Conservation (phyloP, 2,888 invertebrate genomes). For the Diloba caeruleocephala region DNA sequence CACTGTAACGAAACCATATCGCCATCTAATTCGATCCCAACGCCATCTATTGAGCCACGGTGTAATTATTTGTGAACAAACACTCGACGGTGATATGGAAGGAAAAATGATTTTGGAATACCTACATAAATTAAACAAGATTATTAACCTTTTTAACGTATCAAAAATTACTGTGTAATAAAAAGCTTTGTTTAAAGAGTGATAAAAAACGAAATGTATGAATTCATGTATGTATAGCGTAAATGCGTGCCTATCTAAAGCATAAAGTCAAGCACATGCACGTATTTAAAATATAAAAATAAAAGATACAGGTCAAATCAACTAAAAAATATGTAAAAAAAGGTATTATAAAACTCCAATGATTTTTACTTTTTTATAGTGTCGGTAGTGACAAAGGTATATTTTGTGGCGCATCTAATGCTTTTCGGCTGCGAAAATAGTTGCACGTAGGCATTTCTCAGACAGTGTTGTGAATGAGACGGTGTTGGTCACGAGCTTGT, state of each 20-base stretch:
- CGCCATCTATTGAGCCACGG: constrained; percentile 70
- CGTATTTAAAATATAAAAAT: too few relatives aligned
- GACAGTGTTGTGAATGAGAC: constrained; percentile 74
- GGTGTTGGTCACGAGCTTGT: constrained; percentile 72
- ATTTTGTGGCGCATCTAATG: constrained; percentile 50
- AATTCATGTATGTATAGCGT: too few relatives aligned
- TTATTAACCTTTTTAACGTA: too few relatives aligned
- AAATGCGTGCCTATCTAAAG: too few relatives aligned
- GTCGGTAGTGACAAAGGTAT: constrained; percentile 45
- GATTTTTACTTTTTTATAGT: constrained; percentile 45
- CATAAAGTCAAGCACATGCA: too few relatives aligned
- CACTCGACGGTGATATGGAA: neutral
- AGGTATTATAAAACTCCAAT: neutral
- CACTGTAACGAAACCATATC: constrained; percentile 59
- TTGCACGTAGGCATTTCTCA: constrained; percentile 81
- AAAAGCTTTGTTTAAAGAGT: too few relatives aligned
- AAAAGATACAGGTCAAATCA: too few relatives aligned
- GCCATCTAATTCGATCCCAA: constrained; percentile 59
- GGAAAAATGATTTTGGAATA: neutral
- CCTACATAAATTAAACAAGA: neutral
- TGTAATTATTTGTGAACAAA: constrained; percentile 18
- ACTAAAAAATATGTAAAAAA: constrained; percentile 2
- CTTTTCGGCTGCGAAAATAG: constrained; percentile 69
- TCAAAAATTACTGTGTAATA: too few relatives aligned
- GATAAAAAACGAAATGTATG: too few relatives aligned